Evolutionary conservation across 2,888 invertebrate species (phyloP), one percentile per base, ranked within the genome.

Genomic region (Onchidella celtica): DNA sequence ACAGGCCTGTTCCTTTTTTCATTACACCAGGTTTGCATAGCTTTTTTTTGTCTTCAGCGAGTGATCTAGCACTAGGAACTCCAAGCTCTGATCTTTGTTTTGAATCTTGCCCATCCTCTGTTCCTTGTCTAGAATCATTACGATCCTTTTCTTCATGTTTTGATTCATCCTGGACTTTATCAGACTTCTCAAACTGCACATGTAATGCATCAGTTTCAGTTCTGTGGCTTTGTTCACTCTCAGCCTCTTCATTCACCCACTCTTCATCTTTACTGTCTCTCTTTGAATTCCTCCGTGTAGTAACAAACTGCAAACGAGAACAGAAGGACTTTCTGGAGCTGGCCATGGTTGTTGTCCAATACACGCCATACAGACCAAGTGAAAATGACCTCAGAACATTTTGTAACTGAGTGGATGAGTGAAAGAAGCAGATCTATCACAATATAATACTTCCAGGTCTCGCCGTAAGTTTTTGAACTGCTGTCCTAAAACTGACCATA

Each of bases 301-400:
- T 24, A 24, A 61, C 73, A n/a, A 75, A 75, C 65, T 75, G 75
- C 27, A 75, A 59, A 63, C 38, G 63, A 17, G 75, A 36, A 27
- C 27, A 55, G 29, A 36, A 77, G 34, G 57, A 68, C 38, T 65
- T 75, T 34, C 38, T 75, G 9, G 75, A 75, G 47, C 65, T 75
- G 63, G 63, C 75, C 75, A 75, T 75, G 61, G 27, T 61, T 17
- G 29, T 21, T 14, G 1, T 34, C 14, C n/a, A 24, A 27, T 24
- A 61, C n/a, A 0, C 11, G 73, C 73, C 73, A 73, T 73, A 21
- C 29, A 73, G 24, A 73, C 3, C 4, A 14, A 69, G 32, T 40
- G 17, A 11, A 21, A 36, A 38, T n/a, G n/a, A n/a, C 32, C 24
- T 34, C 34, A 36, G 36, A 3, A 3, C n/a, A n/a, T n/a, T n/a